Percentiles rank a stretch among this genome's conserved stretches.
Conservation (phyloP, 2,113 vertebrate genomes). For the Callopanchax toddi region DNA sequence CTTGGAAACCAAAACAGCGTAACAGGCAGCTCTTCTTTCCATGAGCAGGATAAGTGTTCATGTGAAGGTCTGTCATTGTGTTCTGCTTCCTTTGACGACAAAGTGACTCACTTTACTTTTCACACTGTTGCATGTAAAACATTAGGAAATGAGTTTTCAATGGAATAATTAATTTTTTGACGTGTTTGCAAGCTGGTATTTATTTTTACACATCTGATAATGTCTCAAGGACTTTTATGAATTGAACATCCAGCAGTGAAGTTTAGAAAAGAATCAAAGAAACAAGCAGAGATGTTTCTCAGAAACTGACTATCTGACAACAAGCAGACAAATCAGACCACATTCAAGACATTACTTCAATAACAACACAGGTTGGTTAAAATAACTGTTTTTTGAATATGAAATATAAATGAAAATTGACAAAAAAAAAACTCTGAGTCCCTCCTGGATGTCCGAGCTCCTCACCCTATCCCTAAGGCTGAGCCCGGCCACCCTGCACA, state of each 20-base stretch:
- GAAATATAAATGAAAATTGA: too few species aligned
- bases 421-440: too few species aligned
- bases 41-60: slow-evolving; percentile 2
- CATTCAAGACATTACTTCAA: too few species aligned
- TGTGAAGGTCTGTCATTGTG: slow-evolving; percentile 30
- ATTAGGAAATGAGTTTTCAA: not conserved
- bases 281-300: too few species aligned
- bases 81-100: slow-evolving; percentile 33
- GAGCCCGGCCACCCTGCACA: too few species aligned
- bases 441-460: too few species aligned
- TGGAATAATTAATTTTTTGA: not conserved
- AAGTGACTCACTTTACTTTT: slow-evolving; percentile 36
- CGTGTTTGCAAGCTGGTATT: not conserved
- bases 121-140: not conserved
- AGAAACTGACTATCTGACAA: not conserved
- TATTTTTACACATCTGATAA: not conserved
- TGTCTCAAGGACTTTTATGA: not conserved
- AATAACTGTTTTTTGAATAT: too few species aligned
- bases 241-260: not conserved
- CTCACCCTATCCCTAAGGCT: too few species aligned
- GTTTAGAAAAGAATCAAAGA: not conserved
- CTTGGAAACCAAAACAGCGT: slow-evolving; percentile 43
- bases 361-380: too few species aligned
- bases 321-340: not conserved
- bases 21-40: slow-evolving; percentile 12